These are phyloP conservation scores for Caenorhabditis zanzibari DNA, from an alignment of 2,888 invertebrate species.

Conservation along the genomic window DNA sequence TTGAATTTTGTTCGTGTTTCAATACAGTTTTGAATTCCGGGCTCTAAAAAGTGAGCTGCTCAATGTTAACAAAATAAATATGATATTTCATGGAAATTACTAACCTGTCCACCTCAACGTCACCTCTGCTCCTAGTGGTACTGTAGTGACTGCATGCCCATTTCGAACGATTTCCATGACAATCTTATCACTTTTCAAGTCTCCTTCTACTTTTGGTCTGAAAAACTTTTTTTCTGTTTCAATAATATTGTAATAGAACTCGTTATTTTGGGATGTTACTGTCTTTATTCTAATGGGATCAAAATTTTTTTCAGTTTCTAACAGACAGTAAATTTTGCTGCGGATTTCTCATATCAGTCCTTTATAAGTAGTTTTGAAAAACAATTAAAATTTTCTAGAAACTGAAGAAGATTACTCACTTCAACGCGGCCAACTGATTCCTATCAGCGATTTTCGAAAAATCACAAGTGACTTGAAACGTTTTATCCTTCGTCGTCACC, in stretches of 20 bases:
- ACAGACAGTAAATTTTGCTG: no score
- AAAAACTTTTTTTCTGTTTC: neutral
- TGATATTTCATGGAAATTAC: no score
- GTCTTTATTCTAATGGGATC: no score
- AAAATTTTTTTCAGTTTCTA: no score
- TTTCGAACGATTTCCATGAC: conserved; percentile 79
- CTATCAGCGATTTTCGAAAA: conserved; percentile 75
- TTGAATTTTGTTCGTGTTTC: no score
- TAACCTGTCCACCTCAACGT: conserved; percentile 75
- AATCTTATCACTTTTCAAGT: conserved; percentile 72
- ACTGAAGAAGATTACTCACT: conserved; percentile 15
- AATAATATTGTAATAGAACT: neutral
- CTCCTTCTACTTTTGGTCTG: conserved; percentile 61
- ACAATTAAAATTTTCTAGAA: neutral
- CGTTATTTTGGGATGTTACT: no score
- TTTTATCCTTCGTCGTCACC: conserved; percentile 80
- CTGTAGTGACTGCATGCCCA: conserved; percentile 78
- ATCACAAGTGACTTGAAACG: conserved; percentile 82
- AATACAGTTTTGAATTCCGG: no score
- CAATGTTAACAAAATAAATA: no score
- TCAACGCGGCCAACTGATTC: conserved; percentile 57
- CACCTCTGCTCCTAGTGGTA: conserved; percentile 79
- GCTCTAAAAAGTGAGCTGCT: no score
- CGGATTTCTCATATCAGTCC: no score
- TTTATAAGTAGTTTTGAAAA: neutral